These are phyloP conservation scores for Bujurquina vittata DNA, from an alignment of 2,113 vertebrate genomes.

Conservation along the genomic window DNA sequence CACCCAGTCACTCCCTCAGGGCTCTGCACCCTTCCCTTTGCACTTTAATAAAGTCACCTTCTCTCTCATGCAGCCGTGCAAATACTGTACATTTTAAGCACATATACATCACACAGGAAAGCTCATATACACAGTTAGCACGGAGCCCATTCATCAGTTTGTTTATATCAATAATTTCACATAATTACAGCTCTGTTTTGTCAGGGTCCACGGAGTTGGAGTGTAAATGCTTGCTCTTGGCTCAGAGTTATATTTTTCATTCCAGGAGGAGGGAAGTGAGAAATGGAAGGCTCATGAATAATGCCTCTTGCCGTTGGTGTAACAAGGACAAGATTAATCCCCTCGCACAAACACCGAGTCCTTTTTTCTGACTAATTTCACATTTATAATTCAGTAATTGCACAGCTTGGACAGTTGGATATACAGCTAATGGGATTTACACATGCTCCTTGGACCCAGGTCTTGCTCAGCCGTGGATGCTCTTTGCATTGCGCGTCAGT, in stretches of 20 bases:
- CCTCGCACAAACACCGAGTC: conserved; percentile 66
- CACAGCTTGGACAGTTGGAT: conserved; percentile 62
- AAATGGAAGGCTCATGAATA: conserved; percentile 67
- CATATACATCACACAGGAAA: not conserved
- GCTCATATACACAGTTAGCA: not conserved
- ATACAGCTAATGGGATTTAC: conserved; percentile 75
- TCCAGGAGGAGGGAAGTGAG: conserved; percentile 50
- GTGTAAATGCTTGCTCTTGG: conserved; percentile 59
- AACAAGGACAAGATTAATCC: conserved; percentile 81
- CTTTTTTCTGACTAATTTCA: conserved; percentile 75
- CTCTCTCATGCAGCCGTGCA: not conserved
- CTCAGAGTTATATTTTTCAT: conserved; percentile 63
- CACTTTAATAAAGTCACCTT: conserved; percentile 13
- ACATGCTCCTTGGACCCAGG: conserved; percentile 59
- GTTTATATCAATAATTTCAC: conserved; percentile 73
- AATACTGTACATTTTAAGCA: conserved; percentile 20
- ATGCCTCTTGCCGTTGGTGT: conserved; percentile 69
- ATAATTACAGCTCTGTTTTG: conserved; percentile 72
- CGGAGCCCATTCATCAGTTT: conserved; percentile 64
- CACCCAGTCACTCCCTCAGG: conserved; percentile 10
- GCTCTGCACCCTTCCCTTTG: not conserved
- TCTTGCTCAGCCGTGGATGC: conserved; percentile 48
- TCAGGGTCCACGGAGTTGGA: conserved; percentile 59
- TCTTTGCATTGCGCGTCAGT: conserved; percentile 22
- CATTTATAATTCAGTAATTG: conserved; percentile 80